These are phyloP conservation scores for Melanotaenia pygmaea DNA, from an alignment of 2,797 vertebrate genomes.

Conservation along the genomic window DNA sequence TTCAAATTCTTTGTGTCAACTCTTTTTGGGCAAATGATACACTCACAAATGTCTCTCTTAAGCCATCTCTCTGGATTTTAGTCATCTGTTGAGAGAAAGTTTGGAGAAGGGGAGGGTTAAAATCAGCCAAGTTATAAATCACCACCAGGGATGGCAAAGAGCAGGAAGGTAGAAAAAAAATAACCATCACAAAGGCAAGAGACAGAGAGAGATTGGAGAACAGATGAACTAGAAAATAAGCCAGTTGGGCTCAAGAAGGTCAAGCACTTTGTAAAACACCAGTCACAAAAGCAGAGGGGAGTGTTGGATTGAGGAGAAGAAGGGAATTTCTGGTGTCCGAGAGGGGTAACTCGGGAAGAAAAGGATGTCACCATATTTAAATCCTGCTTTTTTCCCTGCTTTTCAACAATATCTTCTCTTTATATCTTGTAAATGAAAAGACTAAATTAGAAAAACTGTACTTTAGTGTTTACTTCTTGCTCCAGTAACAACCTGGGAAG, in stretches of 20 bases:
- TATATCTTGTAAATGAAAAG: not conserved
- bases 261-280: constrained; percentile 35
- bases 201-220: constrained; percentile 50
- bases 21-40: constrained; percentile 64
- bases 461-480: not conserved
- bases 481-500: not conserved
- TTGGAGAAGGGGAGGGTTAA: not conserved
- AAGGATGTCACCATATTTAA: not conserved
- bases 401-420: not conserved
- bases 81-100: constrained; percentile 26
- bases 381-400: not conserved
- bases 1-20: constrained; percentile 60
- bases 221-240: constrained; percentile 70
- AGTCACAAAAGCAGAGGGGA: not conserved
- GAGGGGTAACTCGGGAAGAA: not conserved
- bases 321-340: constrained; percentile 15
- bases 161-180: constrained; percentile 48
- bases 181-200: constrained; percentile 56
- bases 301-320: not conserved
- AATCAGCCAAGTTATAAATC: constrained; percentile 64
- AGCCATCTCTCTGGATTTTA: constrained; percentile 10
- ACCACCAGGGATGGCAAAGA: constrained; percentile 37
- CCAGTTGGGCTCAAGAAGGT: constrained; percentile 50
- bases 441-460: not conserved
- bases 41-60: constrained; percentile 9